Percentiles rank a stretch among this genome's conserved stretches.
phyloP scores from a whole-genome alignment of 2,888 invertebrate species.

The Thera britannica region DNA sequence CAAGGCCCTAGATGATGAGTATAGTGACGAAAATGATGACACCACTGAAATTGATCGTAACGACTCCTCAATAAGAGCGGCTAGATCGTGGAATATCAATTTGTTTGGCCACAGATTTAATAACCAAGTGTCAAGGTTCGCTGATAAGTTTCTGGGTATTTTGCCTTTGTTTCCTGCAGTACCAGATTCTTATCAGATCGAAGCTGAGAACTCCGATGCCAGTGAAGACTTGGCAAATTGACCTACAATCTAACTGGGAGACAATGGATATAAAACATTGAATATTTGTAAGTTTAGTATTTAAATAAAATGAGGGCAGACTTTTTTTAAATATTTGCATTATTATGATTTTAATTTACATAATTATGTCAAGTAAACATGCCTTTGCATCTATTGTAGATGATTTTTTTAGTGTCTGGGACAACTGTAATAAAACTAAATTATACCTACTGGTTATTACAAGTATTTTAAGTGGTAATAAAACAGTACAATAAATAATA shows the following conservation, averaged over 20 bases:
- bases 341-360: too few relatives aligned
- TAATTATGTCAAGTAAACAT: too few relatives aligned
- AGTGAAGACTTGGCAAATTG: neutral
- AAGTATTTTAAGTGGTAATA: constrained; percentile 3
- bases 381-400: too few relatives aligned
- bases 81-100: constrained; percentile 55
- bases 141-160: constrained; percentile 53
- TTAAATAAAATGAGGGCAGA: neutral
- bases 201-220: neutral
- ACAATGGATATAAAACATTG: neutral
- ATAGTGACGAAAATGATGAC: constrained; percentile 56
- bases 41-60: constrained; percentile 52
- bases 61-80: constrained; percentile 45
- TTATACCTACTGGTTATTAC: too few relatives aligned
- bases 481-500: constrained; percentile 3
- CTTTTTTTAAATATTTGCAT: neutral
- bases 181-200: constrained; percentile 19
- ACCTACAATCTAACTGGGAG: neutral
- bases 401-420: too few relatives aligned
- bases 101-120: constrained; percentile 49
- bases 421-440: too few relatives aligned
- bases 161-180: constrained; percentile 64
- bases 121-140: constrained; percentile 46
- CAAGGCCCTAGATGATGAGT: constrained; percentile 47
- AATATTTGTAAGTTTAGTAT: neutral